Evolutionary conservation across 2,888 invertebrate species (phyloP), one percentile per base, ranked within the genome.

Genomic region (Pandemis heparana): DNA sequence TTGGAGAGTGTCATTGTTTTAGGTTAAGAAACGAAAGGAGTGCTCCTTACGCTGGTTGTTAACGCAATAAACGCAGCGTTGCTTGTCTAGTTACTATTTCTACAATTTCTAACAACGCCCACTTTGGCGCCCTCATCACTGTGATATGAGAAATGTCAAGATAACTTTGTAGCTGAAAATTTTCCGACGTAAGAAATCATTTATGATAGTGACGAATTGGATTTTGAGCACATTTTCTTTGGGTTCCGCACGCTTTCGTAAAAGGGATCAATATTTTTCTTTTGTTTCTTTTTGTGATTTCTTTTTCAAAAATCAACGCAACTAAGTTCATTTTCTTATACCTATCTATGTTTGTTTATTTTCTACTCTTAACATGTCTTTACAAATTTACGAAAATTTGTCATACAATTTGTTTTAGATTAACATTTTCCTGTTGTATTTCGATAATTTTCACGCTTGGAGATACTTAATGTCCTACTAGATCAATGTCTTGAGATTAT

Each of bases 1-100:
- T 46, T n/a, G 43, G 56, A 16, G 23, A 68, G 62, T 7, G 56
- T 39, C 71, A 71, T 71, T 66, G 61, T 66, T 23, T 53, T 61
- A 43, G 41, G 12, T 65, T 9, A 12, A 59, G 18, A 12, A 48
- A 14, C 14, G 3, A 39, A 60, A 48, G 16, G 39, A 14, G 59
- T 64, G 48, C 23, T 65, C 51, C 39, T 32, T 48, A 1, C 14
- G 39, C 51, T 1, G 41, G 60, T 14, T 23, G 16, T 51, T 51
- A 38, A 71, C 18, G 51, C 51, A 60, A 67, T 63, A 32, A 67
- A 14, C 38, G 61, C 8, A 32, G 32, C 6, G 41, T 43, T 46
- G 70, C 18, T 65, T 38, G 51, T 65, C 48, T 16, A 16, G 65
- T 51, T 7, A 38, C 38, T 60, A 65, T 16, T n/a, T 38, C 51